Evolutionary conservation across 2,797 vertebrate genomes (phyloP).

Genomic region (Cyprinella venusta): DNA sequence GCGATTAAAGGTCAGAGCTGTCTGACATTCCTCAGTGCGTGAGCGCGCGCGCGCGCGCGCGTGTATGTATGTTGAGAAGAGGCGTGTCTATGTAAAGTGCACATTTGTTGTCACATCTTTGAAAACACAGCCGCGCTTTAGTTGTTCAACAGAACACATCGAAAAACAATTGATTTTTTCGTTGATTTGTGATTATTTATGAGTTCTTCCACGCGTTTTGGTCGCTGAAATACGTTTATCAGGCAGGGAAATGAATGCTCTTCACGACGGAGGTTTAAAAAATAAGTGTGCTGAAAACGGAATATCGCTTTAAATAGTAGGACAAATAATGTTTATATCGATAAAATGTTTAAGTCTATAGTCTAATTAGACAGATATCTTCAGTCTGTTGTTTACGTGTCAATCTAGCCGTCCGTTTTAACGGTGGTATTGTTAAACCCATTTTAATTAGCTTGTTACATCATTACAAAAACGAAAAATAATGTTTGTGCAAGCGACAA

Average conservation of each 20-base stretch:
- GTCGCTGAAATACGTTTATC: neutral
- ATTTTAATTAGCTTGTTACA: conserved; percentile 8
- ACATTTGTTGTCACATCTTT: conserved; percentile 28
- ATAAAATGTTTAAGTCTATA: neutral
- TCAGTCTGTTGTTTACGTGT: neutral
- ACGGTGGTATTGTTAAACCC: neutral
- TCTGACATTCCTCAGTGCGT: conserved; percentile 23
- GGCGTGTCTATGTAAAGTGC: conserved; percentile 39
- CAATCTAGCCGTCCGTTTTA: neutral
- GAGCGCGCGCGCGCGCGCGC: neutral
- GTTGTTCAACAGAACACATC: neutral
- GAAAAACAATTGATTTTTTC: conserved; percentile 39
- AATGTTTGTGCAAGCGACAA: neutral
- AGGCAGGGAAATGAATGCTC: too few species aligned
- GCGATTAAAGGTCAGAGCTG: conserved; percentile 46
- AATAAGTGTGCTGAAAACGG: neutral
- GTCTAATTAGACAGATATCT: conserved; percentile 7
- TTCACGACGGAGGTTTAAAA: conserved; percentile 2
- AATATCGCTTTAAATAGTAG: neutral
- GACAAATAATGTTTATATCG: neutral
- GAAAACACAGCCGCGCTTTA: conserved; percentile 12
- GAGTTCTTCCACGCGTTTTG: neutral
- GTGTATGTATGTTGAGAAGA: conserved; percentile 25
- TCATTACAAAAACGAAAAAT: conserved; percentile 24
- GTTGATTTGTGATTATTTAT: conserved; percentile 17